Percentiles rank a stretch among this genome's conserved stretches.
Conservation (phyloP, 2,888 invertebrate species). For the Cryptocephalus primarius region DNA sequence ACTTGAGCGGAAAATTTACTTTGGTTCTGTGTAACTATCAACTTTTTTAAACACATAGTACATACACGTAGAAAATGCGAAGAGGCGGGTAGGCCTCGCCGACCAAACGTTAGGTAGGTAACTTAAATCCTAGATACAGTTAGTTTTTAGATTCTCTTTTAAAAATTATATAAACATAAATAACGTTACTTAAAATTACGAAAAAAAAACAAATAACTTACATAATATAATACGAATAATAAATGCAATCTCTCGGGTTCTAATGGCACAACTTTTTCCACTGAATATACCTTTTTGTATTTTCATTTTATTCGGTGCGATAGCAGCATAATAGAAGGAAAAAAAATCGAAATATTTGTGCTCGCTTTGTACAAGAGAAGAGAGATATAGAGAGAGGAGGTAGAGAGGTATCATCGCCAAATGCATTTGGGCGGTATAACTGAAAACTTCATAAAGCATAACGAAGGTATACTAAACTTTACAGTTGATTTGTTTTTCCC, state of each 20-base stretch:
- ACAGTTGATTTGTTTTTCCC: conserved; percentile 17
- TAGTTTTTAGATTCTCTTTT: conserved; percentile 16
- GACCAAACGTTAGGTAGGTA: conserved; percentile 21
- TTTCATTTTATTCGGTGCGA: conserved; percentile 2
- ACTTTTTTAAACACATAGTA: conserved; percentile 19
- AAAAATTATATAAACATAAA: conserved; percentile 27
- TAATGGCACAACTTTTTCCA: conserved; percentile 29
- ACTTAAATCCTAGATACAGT: conserved; percentile 18
- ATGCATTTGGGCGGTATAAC: background rate
- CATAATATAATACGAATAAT: conserved; percentile 22
- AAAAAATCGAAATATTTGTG: too few species aligned
- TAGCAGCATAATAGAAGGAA: too few species aligned
- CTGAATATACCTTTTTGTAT: conserved; percentile 4
- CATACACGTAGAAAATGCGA: conserved; percentile 16
- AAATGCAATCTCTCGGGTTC: conserved; percentile 27
- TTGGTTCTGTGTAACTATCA: conserved; percentile 21
- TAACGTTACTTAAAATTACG: conserved; percentile 27
- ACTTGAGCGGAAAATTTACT: conserved; percentile 31
- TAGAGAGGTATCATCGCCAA: too few species aligned
- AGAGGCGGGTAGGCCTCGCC: too few species aligned
- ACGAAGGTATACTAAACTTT: conserved; percentile 14
- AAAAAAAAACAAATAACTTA: conserved; percentile 23
- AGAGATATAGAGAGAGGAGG: too few species aligned
- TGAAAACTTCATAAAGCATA: conserved; percentile 15
- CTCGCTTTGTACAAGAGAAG: too few species aligned